Base-by-base conservation (phyloP, 2,888 invertebrate species). In the Rhorus exstirpatorius region DNA sequence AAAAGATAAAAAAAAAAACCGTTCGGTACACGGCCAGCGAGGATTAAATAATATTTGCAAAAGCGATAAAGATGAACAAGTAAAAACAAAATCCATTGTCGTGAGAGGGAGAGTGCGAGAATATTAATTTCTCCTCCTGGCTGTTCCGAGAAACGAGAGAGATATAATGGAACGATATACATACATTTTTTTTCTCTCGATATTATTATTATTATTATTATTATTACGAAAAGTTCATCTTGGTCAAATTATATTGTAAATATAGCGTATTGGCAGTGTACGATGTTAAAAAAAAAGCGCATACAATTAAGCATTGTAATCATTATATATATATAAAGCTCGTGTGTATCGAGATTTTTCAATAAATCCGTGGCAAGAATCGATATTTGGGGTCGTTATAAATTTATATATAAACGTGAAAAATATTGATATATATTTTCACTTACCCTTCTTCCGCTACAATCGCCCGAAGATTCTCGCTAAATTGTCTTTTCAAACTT, bases 51-150 rank as follows among this genome's bases (percentile, higher is more conserved):
- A 92, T 92, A 92, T 92, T 92, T 49, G 63, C 24, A 17, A 24
- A 35, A 38, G 21, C 12, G 44, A 55, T 53, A 17, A 17, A 26
- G 38, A 71, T 35, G 4, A n/a, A 41, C 1, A 24, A 19, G 70
- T 46, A 35, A 55, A 24, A 31, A 44, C 10, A 44, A 51, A 44
- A 58, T 55, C 38, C 10, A 38, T 44, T 61, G 17, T 70, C 67
- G 51, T 41, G 19, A 38, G 38, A 24, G 10, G 26, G 38, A 35
- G n/a, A 35, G 53, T 31, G 53, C 14, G 63, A 51, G 65, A 90
- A 91, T 93, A 92, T 92, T 92, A 92, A 88, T 92, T 92, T 92
- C 93, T 89, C 93, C 92, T 92, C 90, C 92, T 92, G 91, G 90
- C 91, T 86, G 92, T 92, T 86, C 84, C 83, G 78, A 70, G 70